Evolutionary conservation across 2,113 vertebrate genomes (phyloP), one percentile per base, ranked within the genome.

Genomic region (Melanostigma gelatinosum): DNA sequence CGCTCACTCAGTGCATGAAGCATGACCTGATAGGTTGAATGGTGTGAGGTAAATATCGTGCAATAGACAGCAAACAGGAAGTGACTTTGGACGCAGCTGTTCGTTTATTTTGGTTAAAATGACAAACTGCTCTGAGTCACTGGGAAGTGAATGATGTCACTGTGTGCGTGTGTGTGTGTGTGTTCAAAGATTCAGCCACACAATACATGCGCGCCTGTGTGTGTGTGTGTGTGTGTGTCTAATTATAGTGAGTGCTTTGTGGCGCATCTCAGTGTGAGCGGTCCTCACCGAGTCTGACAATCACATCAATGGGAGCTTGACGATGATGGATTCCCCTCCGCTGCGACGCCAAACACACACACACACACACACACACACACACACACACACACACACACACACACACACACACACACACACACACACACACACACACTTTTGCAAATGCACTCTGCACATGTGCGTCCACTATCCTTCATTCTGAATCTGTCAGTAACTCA

Each of bases 211-310:
- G 36, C 9, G 52, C 52, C 52, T 62, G 24, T 50, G 5, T 63
- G 50, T 65, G 64, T 80, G 79, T 82, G 80, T 66, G 65, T 75
- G 58, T 75, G 68, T 82, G 66, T 85, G 70, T 87, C 84, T 94
- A 95, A 95, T 95, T 94, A 93, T 77, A 90, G 88, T 91, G 92
- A 95, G 92, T 94, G 93, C 92, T 92, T 91, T 91, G 86, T 90
- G 80, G 87, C 88, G 84, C 64, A 84, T 82, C 86, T 87, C 89
- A 88, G 70, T 85, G 86, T 80, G 89, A 92, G 85, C 85, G 83
- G 76, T 88, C 91, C 88, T 93, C 87, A 83, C 88, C 72, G 90
- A 80, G 79, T 89, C 85, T 93, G 94, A 95, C 92, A 50, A 90
- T 93, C 91, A 70, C 93, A 93, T 95, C 94, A 93, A 94, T 94